phyloP scores from a whole-genome alignment of 2,888 invertebrate genomes.

The Pandemis cinnamomeana region DNA sequence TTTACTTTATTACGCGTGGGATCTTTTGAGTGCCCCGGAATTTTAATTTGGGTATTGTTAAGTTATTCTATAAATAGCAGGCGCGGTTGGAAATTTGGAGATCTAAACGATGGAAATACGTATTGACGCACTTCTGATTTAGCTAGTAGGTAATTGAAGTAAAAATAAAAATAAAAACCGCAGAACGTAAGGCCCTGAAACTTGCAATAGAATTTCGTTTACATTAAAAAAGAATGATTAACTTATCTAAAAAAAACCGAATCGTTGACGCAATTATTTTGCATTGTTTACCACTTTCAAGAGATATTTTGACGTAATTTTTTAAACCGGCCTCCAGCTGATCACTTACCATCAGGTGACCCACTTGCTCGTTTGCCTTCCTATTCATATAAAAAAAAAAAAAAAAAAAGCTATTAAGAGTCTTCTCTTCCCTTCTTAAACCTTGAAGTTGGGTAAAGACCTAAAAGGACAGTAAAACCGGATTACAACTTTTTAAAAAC shows the following conservation, averaged over 20 bases:
- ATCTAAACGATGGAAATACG: not conserved
- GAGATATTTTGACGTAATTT: not conserved
- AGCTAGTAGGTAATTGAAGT: too few species aligned
- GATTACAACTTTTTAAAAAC: not conserved
- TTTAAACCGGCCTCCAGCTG: not conserved
- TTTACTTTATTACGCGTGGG: constrained; percentile 9
- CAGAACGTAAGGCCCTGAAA: too few species aligned
- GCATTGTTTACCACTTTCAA: too few species aligned
- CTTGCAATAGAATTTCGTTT: too few species aligned
- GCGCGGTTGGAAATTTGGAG: not conserved
- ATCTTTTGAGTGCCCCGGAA: not conserved
- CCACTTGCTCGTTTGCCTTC: too few species aligned
- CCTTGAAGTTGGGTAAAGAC: not conserved
- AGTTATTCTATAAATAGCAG: constrained; percentile 1
- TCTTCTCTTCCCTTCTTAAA: not conserved
- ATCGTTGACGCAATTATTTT: too few species aligned
- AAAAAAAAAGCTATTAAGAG: not conserved
- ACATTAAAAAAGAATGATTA: too few species aligned
- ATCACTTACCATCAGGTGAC: too few species aligned
- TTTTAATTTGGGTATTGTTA: constrained; percentile 12
- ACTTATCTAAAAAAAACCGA: too few species aligned
- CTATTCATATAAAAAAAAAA: too few species aligned
- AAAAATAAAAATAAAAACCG: too few species aligned
- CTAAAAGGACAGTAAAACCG: not conserved
- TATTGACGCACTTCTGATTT: too few species aligned